A percentile compares a stretch with the other conserved stretches of the same genome.
These are phyloP conservation scores for Leptothorax acervorum DNA, from an alignment of 2,888 invertebrate genomes.

Conservation along the genomic window DNA sequence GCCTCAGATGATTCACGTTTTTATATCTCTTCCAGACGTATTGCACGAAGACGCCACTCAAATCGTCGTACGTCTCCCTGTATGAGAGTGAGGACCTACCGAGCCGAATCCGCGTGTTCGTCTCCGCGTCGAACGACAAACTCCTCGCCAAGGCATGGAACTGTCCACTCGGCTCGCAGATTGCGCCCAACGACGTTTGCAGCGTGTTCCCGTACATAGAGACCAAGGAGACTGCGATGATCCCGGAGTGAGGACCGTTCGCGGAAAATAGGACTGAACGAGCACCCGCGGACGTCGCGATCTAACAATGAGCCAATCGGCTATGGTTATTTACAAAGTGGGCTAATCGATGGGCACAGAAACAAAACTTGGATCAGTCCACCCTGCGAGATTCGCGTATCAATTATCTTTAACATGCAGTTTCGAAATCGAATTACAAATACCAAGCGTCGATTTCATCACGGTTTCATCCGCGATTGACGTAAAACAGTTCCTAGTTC, in stretches of 20 bases:
- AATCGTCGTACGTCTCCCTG: slow-evolving; percentile 75
- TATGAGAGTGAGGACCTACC: slow-evolving; percentile 75
- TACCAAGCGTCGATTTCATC: background rate
- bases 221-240: slow-evolving; percentile 26
- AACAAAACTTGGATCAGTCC: background rate
- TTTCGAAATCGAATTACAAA: background rate
- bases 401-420: background rate
- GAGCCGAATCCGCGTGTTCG: slow-evolving; percentile 72
- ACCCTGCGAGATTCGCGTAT: background rate
- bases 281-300: background rate
- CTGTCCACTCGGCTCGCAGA: slow-evolving; percentile 72
- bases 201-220: slow-evolving; percentile 74
- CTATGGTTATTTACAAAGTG: background rate
- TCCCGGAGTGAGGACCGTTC: slow-evolving; percentile 21
- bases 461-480: background rate
- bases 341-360: background rate
- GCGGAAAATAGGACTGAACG: background rate
- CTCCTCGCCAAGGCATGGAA: slow-evolving; percentile 73
- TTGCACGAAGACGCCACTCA: slow-evolving; percentile 78
- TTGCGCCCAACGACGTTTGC: slow-evolving; percentile 67
- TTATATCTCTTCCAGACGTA: slow-evolving; percentile 71
- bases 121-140: slow-evolving; percentile 68
- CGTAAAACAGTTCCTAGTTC: background rate
- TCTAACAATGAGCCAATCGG: background rate
- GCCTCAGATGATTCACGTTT: background rate